These are phyloP conservation scores for Chaunax sp. DNA, from an alignment of 2,797 vertebrate genomes.

Conservation along the genomic window DNA sequence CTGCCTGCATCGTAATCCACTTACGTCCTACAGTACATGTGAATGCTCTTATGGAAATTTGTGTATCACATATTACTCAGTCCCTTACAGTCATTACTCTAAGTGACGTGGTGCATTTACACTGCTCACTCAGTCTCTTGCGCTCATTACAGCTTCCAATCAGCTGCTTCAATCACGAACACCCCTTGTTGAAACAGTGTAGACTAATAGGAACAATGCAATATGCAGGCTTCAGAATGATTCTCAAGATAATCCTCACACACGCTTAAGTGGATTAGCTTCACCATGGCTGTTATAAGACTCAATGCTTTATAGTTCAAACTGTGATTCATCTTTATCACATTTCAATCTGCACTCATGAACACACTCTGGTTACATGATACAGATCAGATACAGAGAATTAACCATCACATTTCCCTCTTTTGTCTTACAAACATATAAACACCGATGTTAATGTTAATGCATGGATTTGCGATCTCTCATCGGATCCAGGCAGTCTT, in stretches of 20 bases:
- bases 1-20: too few relatives aligned
- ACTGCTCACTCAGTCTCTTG: slow-evolving; percentile 14
- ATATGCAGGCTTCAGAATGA: slow-evolving; percentile 45
- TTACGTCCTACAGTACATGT: neutral
- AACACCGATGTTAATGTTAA: neutral
- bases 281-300: slow-evolving; percentile 48
- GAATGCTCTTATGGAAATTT: slow-evolving; percentile 19
- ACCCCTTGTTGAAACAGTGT: slow-evolving; percentile 38
- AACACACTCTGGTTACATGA: slow-evolving; percentile 42
- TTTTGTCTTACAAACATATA: slow-evolving; percentile 18
- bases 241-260: slow-evolving; percentile 49
- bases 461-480: neutral
- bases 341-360: slow-evolving; percentile 52
- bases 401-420: slow-evolving; percentile 12
- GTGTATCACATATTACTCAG: slow-evolving; percentile 22
- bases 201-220: slow-evolving; percentile 46
- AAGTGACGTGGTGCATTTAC: slow-evolving; percentile 34
- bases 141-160: slow-evolving; percentile 49
- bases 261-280: slow-evolving; percentile 74
- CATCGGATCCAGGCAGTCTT: neutral
- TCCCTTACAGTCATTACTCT: slow-evolving; percentile 6
- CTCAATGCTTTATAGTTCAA: slow-evolving; percentile 47
- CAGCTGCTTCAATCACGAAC: slow-evolving; percentile 61
- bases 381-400: slow-evolving; percentile 49
- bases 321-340: slow-evolving; percentile 62